Evolutionary conservation across 1,140 invertebrate genomes (phyloP), one percentile per base, ranked within the genome.

Genomic region (Batillaria attramentaria): DNA sequence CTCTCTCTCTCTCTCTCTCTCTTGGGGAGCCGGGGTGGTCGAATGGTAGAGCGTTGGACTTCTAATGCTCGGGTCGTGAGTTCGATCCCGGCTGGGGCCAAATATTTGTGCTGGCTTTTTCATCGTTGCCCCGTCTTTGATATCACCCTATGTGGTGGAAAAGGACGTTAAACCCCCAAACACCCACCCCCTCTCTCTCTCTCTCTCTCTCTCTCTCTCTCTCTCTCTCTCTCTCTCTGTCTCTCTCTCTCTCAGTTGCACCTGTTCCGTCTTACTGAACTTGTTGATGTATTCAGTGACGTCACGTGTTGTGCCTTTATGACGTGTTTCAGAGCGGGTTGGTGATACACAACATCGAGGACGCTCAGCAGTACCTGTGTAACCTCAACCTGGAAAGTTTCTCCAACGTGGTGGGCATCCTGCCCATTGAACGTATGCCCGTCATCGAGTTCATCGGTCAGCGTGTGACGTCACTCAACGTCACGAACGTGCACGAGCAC

Each of bases 401-500:
- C 80, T 81, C 81, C 31, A 87, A 82, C 65, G 80, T 86, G 57
- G 83, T 82, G 18, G 86, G 86, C 31, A 73, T 77, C 20, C 70
- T 75, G 39, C 79, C 84, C 57, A 57, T 83, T 8, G 18, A 68
- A 10, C 28, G 70, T 3, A 35, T 75, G 24, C 82, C 86, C 18
- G 80, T 83, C 35, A 72, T 83, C 37, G 62, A 77, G 5, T 85
- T 82, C 62, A 24, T 31, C 28, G 75, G 80, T 24, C 79, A 77
- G 33, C 41, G 50, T 16, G 39, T 99, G 33, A 98, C 97, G 2
- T 94, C 97, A 37, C 95, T 99, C 13, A 96, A 96, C 28, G 95
- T 97, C n/a, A 98, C 97, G 20, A 96, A 96, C 20, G 98, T 97
- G 50, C 96, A 97, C 79, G 96, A 98, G 88, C 98, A 97, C 90